Evolutionary conservation across 2,797 vertebrate species (phyloP).

Genomic region (Lateolabrax maculatus): DNA sequence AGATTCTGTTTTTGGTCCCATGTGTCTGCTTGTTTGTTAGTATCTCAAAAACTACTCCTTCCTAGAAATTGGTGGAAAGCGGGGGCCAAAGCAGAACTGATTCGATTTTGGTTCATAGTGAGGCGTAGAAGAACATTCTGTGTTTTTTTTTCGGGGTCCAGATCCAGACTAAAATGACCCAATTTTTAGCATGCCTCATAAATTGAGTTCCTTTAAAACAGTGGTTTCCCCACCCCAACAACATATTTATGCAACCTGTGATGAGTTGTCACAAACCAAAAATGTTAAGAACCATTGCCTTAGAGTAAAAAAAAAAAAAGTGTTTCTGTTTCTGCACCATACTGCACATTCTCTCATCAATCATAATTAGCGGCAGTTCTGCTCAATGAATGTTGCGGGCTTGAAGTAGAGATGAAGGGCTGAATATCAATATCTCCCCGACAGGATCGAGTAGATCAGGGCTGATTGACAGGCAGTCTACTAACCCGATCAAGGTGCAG

Average conservation of each 20-base stretch:
- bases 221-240: neutral
- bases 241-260: neutral
- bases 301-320: neutral
- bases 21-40: constrained; percentile 8
- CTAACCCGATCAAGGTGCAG: constrained; percentile 56
- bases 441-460: constrained; percentile 42
- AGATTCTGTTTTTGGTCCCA: neutral
- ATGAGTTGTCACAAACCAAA: neutral
- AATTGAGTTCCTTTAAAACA: neutral
- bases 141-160: neutral
- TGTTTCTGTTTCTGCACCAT: neutral
- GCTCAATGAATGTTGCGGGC: constrained; percentile 54
- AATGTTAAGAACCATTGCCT: neutral
- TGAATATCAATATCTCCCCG: constrained; percentile 54
- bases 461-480: constrained; percentile 70
- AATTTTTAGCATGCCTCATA: neutral
- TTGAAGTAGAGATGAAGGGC: constrained; percentile 64
- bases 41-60: neutral
- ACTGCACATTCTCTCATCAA: constrained; percentile 47
- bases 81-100: neutral
- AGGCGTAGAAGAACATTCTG: neutral
- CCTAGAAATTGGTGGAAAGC: neutral
- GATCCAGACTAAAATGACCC: neutral
- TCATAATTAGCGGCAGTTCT: constrained; percentile 65
- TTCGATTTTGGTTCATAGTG: neutral